Evolutionary conservation across 2,797 vertebrate species (phyloP).

Genomic region (Cyclura pinguis): DNA sequence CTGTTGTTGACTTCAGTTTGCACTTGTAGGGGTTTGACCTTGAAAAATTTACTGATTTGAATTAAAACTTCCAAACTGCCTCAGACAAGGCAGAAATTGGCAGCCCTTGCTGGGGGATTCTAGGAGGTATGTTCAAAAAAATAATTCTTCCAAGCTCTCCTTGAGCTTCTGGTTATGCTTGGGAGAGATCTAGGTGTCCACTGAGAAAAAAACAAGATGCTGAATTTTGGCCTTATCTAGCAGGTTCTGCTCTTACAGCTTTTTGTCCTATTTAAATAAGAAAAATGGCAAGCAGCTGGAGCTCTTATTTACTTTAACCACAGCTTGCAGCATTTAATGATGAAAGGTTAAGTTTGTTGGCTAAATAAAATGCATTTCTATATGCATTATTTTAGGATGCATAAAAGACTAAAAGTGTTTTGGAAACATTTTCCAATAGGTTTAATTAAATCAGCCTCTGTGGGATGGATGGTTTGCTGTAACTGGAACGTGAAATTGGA

Average conservation of each 20-base stretch:
- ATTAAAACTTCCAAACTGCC: no score
- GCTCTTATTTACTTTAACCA: neutral
- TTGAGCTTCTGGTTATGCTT: neutral
- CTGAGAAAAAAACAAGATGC: neutral
- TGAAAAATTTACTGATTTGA: no score
- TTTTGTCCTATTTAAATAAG: slow-evolving; percentile 27
- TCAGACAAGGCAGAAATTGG: no score
- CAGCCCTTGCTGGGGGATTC: no score
- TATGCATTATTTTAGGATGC: slow-evolving; percentile 44
- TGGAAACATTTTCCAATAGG: slow-evolving; percentile 38
- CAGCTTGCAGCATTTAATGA: slow-evolving; percentile 17
- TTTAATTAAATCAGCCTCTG: slow-evolving; percentile 58
- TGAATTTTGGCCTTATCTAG: neutral
- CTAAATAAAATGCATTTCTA: slow-evolving; percentile 40
- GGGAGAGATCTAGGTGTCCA: neutral
- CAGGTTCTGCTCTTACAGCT: neutral
- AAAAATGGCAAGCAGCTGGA: neutral
- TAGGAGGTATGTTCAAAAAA: no score
- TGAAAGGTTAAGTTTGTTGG: slow-evolving; percentile 48
- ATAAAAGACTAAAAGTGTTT: slow-evolving; percentile 47
- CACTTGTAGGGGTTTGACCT: no score
- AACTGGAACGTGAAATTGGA: slow-evolving; percentile 41
- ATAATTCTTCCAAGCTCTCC: no score
- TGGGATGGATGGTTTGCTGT: slow-evolving; percentile 53
- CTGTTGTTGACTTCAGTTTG: no score